These are phyloP conservation scores for Leptura quadrifasciata DNA, from an alignment of 2,888 invertebrate genomes.

Conservation along the genomic window DNA sequence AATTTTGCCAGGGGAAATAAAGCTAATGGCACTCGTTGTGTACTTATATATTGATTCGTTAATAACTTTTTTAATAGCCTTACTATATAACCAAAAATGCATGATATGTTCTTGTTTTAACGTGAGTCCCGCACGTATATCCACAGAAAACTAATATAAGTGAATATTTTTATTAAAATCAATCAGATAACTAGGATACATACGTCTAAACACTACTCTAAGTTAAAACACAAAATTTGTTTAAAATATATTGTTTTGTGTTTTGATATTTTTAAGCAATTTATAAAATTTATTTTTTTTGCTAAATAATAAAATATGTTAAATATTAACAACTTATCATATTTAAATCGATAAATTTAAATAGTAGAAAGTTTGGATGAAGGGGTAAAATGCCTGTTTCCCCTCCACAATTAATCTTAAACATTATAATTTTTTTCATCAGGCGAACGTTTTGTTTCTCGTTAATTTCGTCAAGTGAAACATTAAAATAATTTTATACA, in stretches of 20 bases:
- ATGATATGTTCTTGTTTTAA: constrained; percentile 25
- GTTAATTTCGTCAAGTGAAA: background rate
- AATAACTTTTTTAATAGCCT: background rate
- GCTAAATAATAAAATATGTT: constrained; percentile 37
- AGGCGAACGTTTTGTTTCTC: background rate
- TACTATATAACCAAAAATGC: background rate
- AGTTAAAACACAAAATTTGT: constrained; percentile 55
- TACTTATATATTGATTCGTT: background rate
- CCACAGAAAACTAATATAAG: constrained; percentile 35
- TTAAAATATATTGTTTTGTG: constrained; percentile 57
- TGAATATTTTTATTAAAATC: constrained; percentile 41
- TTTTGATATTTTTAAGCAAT: constrained; percentile 44
- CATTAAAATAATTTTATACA: background rate
- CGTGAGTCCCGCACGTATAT: constrained; percentile 7
- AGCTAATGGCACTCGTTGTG: too few species aligned
- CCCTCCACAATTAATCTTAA: background rate
- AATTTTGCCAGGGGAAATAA: too few species aligned
- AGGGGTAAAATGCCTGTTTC: background rate
- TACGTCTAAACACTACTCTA: constrained; percentile 40
- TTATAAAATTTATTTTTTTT: constrained; percentile 45
- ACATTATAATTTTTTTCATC: background rate
- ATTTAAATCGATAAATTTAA: constrained; percentile 36
- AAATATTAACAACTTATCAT: constrained; percentile 37
- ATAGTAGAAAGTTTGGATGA: background rate
- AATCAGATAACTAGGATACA: constrained; percentile 36